Conservation (phyloP, 2,113 vertebrate species). For the Antechinus stuartii region DNA sequence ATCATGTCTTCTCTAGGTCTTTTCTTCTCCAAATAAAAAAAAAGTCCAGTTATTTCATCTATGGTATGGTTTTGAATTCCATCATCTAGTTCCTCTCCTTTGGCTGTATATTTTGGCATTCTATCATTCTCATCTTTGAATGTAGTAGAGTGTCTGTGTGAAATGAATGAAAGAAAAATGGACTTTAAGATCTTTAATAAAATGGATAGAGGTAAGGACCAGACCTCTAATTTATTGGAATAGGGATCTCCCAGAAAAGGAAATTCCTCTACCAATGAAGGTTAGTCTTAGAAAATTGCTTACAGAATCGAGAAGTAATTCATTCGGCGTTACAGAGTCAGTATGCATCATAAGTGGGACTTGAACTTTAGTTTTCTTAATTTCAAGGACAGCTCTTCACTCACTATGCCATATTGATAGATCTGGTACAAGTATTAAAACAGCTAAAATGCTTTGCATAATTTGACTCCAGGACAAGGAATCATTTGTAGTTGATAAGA, state of each 20-base stretch:
- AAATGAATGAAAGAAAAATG: neutral
- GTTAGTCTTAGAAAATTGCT: neutral
- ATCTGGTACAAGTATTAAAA: neutral
- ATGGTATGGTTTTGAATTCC: neutral
- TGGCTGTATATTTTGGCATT: neutral
- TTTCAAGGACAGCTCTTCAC: neutral
- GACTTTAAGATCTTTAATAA: neutral
- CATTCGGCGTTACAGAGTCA: neutral
- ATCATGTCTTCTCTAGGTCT: neutral
- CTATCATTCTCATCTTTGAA: neutral
- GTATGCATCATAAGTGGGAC: neutral
- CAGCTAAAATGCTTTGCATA: neutral
- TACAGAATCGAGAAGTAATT: neutral
- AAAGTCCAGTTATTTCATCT: neutral
- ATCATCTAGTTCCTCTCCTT: no score
- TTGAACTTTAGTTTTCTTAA: neutral
- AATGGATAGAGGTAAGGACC: neutral
- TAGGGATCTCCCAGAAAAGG: neutral
- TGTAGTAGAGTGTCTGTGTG: neutral
- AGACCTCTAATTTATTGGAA: neutral
- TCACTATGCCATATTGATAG: neutral
- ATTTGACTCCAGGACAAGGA: neutral
- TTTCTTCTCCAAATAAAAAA: neutral
- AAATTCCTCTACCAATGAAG: neutral
- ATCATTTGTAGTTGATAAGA: neutral